Percentiles rank a stretch among this genome's conserved stretches.
Conservation (phyloP, 2,113 vertebrate genomes). For the Nothobranchius furzeri region DNA sequence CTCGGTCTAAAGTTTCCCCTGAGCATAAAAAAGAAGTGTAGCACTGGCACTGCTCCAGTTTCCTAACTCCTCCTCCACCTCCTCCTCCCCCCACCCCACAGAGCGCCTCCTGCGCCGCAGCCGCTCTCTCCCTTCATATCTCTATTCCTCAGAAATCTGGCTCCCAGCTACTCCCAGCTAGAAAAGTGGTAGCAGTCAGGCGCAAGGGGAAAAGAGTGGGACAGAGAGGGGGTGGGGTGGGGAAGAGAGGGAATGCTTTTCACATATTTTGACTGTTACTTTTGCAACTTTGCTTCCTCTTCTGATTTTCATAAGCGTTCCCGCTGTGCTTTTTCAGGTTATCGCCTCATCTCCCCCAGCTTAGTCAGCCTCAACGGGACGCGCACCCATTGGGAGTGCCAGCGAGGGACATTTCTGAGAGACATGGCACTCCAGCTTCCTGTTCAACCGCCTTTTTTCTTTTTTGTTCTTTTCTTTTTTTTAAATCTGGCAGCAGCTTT, state of each 20-base stretch:
- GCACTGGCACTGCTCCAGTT: conserved; percentile 73
- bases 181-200: conserved; percentile 71
- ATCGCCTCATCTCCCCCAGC: conserved; percentile 21
- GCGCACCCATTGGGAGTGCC: conserved; percentile 48
- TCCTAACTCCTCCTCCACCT: conserved; percentile 43
- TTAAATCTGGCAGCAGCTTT: conserved; percentile 73
- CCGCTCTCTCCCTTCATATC: conserved; percentile 60
- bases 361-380: conserved; percentile 26
- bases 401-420: conserved; percentile 45
- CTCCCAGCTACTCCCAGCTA: conserved; percentile 68
- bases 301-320: conserved; percentile 23
- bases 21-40: conserved; percentile 67
- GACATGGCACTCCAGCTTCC: too few relatives aligned
- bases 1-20: conserved; percentile 66
- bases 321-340: conserved; percentile 22
- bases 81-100: conserved; percentile 55
- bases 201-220: conserved; percentile 66
- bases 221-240: conserved; percentile 45
- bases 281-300: conserved; percentile 69
- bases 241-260: conserved; percentile 55
- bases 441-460: conserved; percentile 56
- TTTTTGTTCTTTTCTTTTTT: too few relatives aligned
- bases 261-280: conserved; percentile 69
- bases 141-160: conserved; percentile 80
- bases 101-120: conserved; percentile 60